Evolutionary conservation across 2,888 invertebrate species (phyloP), one percentile per base, ranked within the genome.

Genomic region (Eudasyphora cyanicolor): DNA sequence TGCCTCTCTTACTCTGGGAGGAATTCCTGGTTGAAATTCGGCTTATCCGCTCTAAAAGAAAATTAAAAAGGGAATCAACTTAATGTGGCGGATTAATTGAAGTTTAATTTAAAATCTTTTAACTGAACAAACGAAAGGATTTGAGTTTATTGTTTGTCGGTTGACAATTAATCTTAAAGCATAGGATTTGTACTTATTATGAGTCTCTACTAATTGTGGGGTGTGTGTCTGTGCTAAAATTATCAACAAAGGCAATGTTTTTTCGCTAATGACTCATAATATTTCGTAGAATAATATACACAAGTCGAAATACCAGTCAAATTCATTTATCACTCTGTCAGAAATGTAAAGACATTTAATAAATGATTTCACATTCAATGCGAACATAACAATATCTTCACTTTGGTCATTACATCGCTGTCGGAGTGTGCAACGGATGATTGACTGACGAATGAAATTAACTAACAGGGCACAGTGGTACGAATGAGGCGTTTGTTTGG

Each of bases 211-310:
- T 17, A 60, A 32, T 1, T n/a, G 60, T 5, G 32, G 19, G 21
- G 21, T 14, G 3, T 27, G 27, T 19, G 27, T 12, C 57, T n/a
- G n/a, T 35, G 10, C 35, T 10, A 51, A 51, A 19, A 51, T 1
- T 3, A 45, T 8, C 17, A 42, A 42, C 67, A 17, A 67, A 67
- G 51, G 57, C 78, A 73, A 81, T n/a, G n/a, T n/a, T 78, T 67
- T 76, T 64, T 76, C 35, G 51, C 69, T 79, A 84, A 84, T 84
- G 84, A 84, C 76, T 84, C 84, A 84, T 81, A 84, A 84, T 84
- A 57, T 84, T 81, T 76, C 78, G 42, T 67, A 14, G 67, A 14
- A 75, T 45, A 62, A 81, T 71, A 78, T 76, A 81, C 69, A n/a
- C n/a, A n/a, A 69, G 70, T 62, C 49, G 38, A 51, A 78, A 83